Percentiles rank a stretch among this genome's conserved stretches.
phyloP scores from a whole-genome alignment of 2,113 vertebrate genomes.

The Lota lota region DNA sequence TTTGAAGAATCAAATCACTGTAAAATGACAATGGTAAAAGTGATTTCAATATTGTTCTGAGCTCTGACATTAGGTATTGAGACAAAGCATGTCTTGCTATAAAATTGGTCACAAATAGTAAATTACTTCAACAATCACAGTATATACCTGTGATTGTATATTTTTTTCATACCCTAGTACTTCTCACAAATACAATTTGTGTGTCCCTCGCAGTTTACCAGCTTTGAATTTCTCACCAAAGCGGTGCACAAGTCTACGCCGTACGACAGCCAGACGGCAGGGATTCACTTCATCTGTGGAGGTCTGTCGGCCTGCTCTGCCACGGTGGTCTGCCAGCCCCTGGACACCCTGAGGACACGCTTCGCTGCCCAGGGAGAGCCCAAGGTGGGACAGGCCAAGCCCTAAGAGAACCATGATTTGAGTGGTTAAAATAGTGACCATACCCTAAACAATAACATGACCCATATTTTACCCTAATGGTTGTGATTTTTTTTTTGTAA shows the following conservation, averaged over 20 bases:
- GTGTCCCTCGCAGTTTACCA: conserved; percentile 78
- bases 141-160: background rate
- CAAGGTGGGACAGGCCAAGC: conserved; percentile 72
- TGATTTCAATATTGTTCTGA: no score
- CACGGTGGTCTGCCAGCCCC: conserved; percentile 83
- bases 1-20: no score
- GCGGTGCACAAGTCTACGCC: conserved; percentile 69
- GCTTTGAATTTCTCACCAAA: conserved; percentile 85
- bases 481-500: no score
- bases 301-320: conserved; percentile 85
- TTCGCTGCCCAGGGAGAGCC: conserved; percentile 96
- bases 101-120: no score
- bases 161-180: background rate
- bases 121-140: no score
- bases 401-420: background rate
- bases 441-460: background rate
- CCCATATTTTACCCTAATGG: no score
- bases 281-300: conserved; percentile 85
- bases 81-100: no score
- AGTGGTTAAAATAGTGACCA: background rate
- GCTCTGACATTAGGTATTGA: no score
- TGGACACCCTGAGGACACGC: conserved; percentile 91
- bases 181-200: background rate
- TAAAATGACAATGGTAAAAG: no score
- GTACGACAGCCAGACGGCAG: conserved; percentile 68